These are phyloP conservation scores for Dichetophora obliterata DNA, from an alignment of 2,888 invertebrate genomes.

Conservation along the genomic window DNA sequence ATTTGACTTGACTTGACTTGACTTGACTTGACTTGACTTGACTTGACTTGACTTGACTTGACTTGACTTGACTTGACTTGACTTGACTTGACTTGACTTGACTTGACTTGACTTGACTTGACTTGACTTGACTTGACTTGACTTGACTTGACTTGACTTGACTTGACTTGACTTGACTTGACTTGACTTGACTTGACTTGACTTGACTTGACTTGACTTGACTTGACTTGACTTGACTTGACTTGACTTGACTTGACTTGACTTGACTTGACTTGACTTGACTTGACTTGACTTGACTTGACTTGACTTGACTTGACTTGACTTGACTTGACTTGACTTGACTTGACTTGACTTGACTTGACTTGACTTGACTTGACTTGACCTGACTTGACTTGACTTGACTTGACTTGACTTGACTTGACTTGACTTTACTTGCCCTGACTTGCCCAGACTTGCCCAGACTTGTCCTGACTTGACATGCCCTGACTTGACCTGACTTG, in stretches of 20 bases:
- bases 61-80: no score
- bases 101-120: no score
- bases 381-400: background rate
- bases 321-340: conserved; percentile 16
- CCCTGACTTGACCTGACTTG: background rate
- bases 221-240: conserved; percentile 2
- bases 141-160: conserved; percentile 2
- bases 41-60: no score
- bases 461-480: background rate
- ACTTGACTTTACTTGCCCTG: background rate
- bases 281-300: conserved; percentile 9
- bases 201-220: background rate
- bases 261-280: conserved; percentile 14
- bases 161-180: background rate
- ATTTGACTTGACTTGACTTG: no score
- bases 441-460: background rate
- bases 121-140: background rate
- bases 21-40: no score
- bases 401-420: conserved; percentile 1
- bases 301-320: conserved; percentile 15
- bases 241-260: conserved; percentile 13
- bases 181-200: background rate
- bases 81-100: no score
- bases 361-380: conserved; percentile 7
- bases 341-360: conserved; percentile 9